phyloP scores from a whole-genome alignment of 2,797 vertebrate species.

The Bradypodion pumilum region DNA sequence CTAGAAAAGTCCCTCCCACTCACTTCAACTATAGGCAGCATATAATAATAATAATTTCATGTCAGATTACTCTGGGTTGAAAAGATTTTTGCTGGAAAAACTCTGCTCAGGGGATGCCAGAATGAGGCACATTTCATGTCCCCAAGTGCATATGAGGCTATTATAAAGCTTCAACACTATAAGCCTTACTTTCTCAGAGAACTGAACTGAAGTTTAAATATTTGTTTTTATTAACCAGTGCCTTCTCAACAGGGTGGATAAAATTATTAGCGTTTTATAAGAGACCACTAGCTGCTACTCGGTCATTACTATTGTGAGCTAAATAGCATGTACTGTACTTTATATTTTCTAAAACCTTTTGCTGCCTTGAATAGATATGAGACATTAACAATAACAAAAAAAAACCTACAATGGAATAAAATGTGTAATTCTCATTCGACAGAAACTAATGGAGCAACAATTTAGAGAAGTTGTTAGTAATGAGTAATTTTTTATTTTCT shows the following conservation, averaged over 20 bases:
- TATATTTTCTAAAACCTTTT: not conserved
- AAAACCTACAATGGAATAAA: not conserved
- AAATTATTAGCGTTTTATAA: not conserved
- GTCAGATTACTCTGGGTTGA: no score
- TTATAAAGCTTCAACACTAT: no score
- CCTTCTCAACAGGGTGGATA: not conserved
- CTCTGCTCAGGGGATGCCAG: no score
- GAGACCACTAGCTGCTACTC: not conserved
- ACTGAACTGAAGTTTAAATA: not conserved
- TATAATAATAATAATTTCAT: no score
- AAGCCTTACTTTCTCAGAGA: not conserved
- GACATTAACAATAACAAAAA: not conserved
- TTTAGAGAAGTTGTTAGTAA: not conserved
- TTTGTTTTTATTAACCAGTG: not conserved
- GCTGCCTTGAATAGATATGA: not conserved
- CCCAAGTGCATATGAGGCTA: no score
- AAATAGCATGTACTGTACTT: not conserved
- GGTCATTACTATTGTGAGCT: not conserved
- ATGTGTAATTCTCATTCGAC: not conserved
- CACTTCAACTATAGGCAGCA: no score
- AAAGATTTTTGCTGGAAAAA: no score
- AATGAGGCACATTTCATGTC: no score
- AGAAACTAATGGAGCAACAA: not conserved
- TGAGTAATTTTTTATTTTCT: not conserved
- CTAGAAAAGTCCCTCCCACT: no score